Base-by-base conservation (phyloP, 2,113 vertebrate species). In the Geococcyx californianus region DNA sequence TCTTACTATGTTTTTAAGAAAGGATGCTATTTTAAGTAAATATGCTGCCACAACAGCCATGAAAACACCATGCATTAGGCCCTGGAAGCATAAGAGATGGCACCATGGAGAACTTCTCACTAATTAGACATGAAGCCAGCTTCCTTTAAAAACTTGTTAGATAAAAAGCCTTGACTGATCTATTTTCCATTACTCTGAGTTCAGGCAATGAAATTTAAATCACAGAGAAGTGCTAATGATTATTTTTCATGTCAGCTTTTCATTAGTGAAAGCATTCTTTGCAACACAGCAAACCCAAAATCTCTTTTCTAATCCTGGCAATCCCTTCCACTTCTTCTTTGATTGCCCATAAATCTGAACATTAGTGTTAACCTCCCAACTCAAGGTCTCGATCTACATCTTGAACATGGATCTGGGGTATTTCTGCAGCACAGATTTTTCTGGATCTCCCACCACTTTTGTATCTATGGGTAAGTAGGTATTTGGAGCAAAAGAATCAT, bases 141-240 rank as follows among this genome's bases (percentile, higher is more conserved):
- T 94, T 80, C 56, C 85, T 90, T 88, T 81, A 90, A 74, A 76
- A 94, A 20, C 47, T 60, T 64, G 28, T 70, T 81, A 94, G 93
- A 95, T 94, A 84, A 94, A 94, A 96, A 93, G 83, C 83, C 60
- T 84, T 74, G 72, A 89, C 56, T 96, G 94, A 95, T 96, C 85
- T 92, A 52, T 90, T 93, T 89, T 84, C 83, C 64, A 78, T 90
- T 90, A 86, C 76, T 74, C 63, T 3, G n/a, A 91, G 81, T 75
- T 82, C 77, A 87, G 74, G 89, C 87, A 95, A 95, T 78, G 84
- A 94, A 96, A 94, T 87, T 94, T 84, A 95, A 94, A 96, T 95
- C 84, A 94, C 69, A 95, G 79, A 56, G 69, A 93, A 94, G 94
- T 45, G 89, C 54, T 95, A 97, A 93, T 87, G 73, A 93, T 75